Percentiles rank a stretch among this genome's conserved stretches.
These are phyloP conservation scores for Parnassius glacialis DNA, from an alignment of 2,888 invertebrate genomes.

Conservation along the genomic window DNA sequence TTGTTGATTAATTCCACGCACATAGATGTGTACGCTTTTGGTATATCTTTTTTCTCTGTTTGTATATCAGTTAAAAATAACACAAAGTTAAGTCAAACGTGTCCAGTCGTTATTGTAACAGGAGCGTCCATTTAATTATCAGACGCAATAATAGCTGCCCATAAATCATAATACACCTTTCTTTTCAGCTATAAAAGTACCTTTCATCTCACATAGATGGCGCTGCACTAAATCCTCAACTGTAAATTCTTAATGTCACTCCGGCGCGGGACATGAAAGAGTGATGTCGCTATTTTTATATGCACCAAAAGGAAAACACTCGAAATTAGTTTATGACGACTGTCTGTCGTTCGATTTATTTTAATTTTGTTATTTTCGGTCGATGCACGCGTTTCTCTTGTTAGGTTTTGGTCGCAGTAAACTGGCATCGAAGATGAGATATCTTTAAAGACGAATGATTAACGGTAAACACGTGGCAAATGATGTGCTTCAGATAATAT, in stretches of 20 bases:
- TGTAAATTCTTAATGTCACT: constrained; percentile 78
- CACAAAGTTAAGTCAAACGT: constrained; percentile 23
- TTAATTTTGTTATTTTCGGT: constrained; percentile 79
- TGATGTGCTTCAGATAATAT: neutral
- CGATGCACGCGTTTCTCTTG: constrained; percentile 62
- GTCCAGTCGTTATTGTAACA: constrained; percentile 28
- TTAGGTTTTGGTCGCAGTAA: constrained; percentile 66
- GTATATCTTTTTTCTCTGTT: constrained; percentile 24
- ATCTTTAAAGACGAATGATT: constrained; percentile 63
- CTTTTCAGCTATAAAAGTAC: constrained; percentile 58
- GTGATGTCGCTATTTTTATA: constrained; percentile 77
- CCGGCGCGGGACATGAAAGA: constrained; percentile 73
- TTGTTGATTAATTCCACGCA: constrained; percentile 4
- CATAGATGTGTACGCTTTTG: constrained; percentile 15
- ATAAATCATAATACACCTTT: constrained; percentile 71
- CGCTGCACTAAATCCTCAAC: constrained; percentile 62
- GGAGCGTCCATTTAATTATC: constrained; percentile 56
- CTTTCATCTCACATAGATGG: constrained; percentile 75
- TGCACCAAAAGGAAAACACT: constrained; percentile 77
- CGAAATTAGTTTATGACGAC: constrained; percentile 81
- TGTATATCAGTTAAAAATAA: constrained; percentile 24
- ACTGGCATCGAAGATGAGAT: constrained; percentile 66
- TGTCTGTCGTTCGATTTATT: constrained; percentile 81
- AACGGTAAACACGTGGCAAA: constrained; percentile 46
- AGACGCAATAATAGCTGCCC: constrained; percentile 54